Percentiles rank a stretch among this genome's conserved stretches.
phyloP scores from a whole-genome alignment of 2,888 invertebrate genomes.

The Callosobruchus maculatus region DNA sequence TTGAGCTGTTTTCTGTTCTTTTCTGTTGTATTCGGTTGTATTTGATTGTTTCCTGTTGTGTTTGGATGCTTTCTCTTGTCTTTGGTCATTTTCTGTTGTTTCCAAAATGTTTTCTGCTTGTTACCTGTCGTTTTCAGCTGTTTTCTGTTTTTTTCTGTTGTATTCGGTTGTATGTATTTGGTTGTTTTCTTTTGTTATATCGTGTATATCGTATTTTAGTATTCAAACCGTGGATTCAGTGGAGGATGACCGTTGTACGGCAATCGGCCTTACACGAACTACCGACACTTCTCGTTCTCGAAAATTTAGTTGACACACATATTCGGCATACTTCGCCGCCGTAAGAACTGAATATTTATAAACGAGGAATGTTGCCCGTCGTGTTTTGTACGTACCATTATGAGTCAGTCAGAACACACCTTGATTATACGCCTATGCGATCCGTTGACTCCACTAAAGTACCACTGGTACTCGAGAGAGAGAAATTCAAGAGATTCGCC shows the following conservation, averaged over 20 bases:
- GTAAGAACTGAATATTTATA: slow-evolving; percentile 2
- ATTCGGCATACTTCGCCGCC: background rate
- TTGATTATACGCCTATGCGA: slow-evolving; percentile 1
- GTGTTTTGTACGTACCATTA: slow-evolving; percentile 7
- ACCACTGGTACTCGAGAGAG: background rate
- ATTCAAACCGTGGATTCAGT: background rate
- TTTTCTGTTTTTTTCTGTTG: too few relatives aligned
- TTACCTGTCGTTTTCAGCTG: too few relatives aligned
- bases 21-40: too few relatives aligned
- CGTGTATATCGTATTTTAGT: too few relatives aligned
- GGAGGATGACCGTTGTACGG: background rate
- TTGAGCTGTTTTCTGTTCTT: too few relatives aligned
- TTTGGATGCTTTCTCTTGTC: too few relatives aligned
- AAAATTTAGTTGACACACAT: slow-evolving; percentile 1
- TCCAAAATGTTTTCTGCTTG: too few relatives aligned
- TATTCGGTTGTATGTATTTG: too few relatives aligned
- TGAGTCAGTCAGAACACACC: slow-evolving; percentile 14
- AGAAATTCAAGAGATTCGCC: background rate
- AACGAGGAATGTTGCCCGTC: slow-evolving; percentile 12
- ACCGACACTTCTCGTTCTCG: background rate
- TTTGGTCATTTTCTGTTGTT: too few relatives aligned
- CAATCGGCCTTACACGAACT: background rate
- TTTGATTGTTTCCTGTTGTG: too few relatives aligned
- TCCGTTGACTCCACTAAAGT: background rate
- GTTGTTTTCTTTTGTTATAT: too few relatives aligned